phyloP scores from a whole-genome alignment of 2,113 vertebrate genomes.

The Perccottus glenii region DNA sequence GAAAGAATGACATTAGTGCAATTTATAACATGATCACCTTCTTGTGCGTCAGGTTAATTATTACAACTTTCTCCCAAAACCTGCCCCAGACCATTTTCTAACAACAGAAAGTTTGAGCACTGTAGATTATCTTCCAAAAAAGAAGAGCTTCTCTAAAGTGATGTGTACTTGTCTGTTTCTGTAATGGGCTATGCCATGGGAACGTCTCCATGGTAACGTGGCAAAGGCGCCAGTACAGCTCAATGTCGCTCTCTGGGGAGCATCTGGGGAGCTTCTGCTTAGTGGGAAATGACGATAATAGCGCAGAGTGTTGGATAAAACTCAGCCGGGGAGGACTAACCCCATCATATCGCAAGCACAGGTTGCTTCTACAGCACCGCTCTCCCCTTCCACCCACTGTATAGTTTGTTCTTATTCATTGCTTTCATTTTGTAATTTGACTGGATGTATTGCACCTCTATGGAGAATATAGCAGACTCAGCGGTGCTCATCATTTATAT shows the following conservation, averaged over 20 bases:
- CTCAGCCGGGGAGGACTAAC: slow-evolving; percentile 59
- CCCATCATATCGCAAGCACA: slow-evolving; percentile 50
- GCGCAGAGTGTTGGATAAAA: slow-evolving; percentile 67
- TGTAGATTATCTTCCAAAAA: slow-evolving; percentile 54
- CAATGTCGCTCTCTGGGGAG: slow-evolving; percentile 73
- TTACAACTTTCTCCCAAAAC: neutral
- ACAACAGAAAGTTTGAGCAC: slow-evolving; percentile 42
- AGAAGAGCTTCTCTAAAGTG: slow-evolving; percentile 55
- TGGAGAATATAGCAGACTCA: slow-evolving; percentile 8
- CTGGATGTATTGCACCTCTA: slow-evolving; percentile 17
- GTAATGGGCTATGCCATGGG: slow-evolving; percentile 72
- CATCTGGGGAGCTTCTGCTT: slow-evolving; percentile 70
- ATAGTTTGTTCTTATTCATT: slow-evolving; percentile 11
- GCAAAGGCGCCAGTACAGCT: slow-evolving; percentile 67
- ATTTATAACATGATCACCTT: slow-evolving; percentile 38
- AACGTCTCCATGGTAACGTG: slow-evolving; percentile 78
- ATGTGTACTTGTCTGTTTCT: slow-evolving; percentile 76
- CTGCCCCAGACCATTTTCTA: slow-evolving; percentile 1
- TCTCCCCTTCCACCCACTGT: slow-evolving; percentile 17
- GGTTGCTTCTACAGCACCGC: neutral
- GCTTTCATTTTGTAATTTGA: slow-evolving; percentile 18
- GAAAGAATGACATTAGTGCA: slow-evolving; percentile 32
- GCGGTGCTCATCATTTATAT: neutral
- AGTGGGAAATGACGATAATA: slow-evolving; percentile 73
- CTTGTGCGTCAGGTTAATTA: neutral